These are phyloP conservation scores for Cynaeus angustus DNA, from an alignment of 2,888 invertebrate genomes.

Conservation along the genomic window DNA sequence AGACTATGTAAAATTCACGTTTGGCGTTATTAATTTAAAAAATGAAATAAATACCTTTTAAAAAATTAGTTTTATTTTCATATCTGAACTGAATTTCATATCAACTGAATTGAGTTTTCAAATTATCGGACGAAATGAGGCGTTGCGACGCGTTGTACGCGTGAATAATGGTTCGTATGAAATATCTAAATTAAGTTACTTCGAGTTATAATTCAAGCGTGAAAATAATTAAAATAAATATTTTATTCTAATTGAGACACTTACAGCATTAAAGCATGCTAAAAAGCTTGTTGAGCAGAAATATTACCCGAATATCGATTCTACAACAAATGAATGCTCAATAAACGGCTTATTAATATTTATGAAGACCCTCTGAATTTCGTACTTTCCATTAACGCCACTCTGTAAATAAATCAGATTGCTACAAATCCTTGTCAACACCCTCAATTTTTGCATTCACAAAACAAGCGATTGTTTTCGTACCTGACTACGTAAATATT, in stretches of 20 bases:
- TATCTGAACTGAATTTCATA: too few species aligned
- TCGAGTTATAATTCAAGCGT: too few species aligned
- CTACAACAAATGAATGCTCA: slow-evolving; percentile 21
- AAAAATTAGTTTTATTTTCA: too few species aligned
- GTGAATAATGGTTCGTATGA: too few species aligned
- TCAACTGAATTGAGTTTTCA: too few species aligned
- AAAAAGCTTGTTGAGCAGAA: slow-evolving; percentile 19
- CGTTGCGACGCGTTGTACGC: too few species aligned
- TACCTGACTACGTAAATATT: slow-evolving; percentile 16
- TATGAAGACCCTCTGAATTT: slow-evolving; percentile 36
- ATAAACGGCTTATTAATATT: slow-evolving; percentile 45
- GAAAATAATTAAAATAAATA: slow-evolving; percentile 4
- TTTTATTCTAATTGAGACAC: not conserved
- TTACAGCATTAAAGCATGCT: too few species aligned
- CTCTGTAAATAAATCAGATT: slow-evolving; percentile 36
- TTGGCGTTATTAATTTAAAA: too few species aligned
- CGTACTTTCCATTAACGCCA: slow-evolving; percentile 29
- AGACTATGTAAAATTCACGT: too few species aligned
- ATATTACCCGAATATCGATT: slow-evolving; percentile 30
- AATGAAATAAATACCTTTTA: too few species aligned
- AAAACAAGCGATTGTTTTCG: slow-evolving; percentile 33
- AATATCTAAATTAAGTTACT: too few species aligned
- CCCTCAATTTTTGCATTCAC: slow-evolving; percentile 10
- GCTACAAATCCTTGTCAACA: slow-evolving; percentile 21
- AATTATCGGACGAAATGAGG: too few species aligned